Conservation (phyloP, 2,888 invertebrate genomes). For the Tenthredo distinguenda region DNA sequence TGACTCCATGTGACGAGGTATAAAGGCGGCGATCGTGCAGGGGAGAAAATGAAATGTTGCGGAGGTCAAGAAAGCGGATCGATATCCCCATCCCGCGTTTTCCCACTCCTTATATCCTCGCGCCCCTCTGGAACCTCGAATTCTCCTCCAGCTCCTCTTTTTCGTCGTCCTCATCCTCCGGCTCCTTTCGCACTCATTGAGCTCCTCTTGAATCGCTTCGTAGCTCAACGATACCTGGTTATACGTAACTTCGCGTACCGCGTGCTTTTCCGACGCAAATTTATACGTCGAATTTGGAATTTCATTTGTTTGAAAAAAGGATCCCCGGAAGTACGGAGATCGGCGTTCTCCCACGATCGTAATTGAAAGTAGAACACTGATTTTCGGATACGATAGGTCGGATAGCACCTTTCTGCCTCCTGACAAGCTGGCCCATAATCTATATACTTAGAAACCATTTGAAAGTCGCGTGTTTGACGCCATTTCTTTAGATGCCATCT, state of each 20-base stretch:
- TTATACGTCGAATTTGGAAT: not conserved
- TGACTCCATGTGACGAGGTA: not conserved
- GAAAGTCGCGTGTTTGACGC: conserved; percentile 21
- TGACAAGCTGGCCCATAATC: not conserved
- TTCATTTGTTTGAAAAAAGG: not conserved
- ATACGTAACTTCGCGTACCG: not conserved
- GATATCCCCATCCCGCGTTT: conserved; percentile 65
- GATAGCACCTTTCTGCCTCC: too few relatives aligned
- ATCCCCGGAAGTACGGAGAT: not conserved
- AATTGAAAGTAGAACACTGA: conserved; percentile 2
- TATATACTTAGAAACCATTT: not conserved
- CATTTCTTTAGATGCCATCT: conserved; percentile 10
- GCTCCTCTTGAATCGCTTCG: conserved; percentile 44
- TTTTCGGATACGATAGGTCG: not conserved
- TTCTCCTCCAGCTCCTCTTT: conserved; percentile 62
- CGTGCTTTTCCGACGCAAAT: not conserved
- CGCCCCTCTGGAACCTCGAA: conserved; percentile 54
- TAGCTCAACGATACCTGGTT: conserved; percentile 58
- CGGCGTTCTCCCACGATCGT: not conserved
- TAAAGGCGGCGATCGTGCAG: not conserved
- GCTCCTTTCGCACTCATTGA: conserved; percentile 38
- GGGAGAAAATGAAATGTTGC: conserved; percentile 60
- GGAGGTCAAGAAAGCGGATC: conserved; percentile 77
- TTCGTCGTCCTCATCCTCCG: conserved; percentile 51
- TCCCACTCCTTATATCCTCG: conserved; percentile 65